Base-by-base conservation (phyloP, 2,797 vertebrate genomes). In the Gymnopithys bicolor region DNA sequence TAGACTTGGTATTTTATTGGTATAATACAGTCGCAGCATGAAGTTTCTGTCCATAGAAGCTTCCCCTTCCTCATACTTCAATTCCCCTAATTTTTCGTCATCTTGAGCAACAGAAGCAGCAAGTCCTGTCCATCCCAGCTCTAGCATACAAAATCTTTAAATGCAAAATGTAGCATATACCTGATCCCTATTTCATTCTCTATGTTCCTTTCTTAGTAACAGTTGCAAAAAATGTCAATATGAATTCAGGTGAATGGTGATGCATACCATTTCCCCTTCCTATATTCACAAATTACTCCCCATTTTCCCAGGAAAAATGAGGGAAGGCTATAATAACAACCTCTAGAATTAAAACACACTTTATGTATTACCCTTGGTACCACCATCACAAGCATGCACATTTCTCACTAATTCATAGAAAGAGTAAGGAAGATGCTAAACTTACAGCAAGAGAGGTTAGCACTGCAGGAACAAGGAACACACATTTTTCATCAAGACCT, bases 211-310 rank as follows among this genome's bases (percentile, higher is more conserved):
- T 74, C 25, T n/a, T 55, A 49, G 21, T 6, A 80, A 24, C 5
- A 2, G 11, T 32, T 48, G 21, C 30, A 64, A 89, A 43, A 86
- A 68, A 46, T 1, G 2, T 18, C 15, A 6, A 2, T 19, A 79
- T 1, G 8, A 48, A 67, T 63, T 19, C 35, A 67, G 18, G 46
- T 14, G 12, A 39, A 58, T 27, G 58, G 13, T 6, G 18, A 59
- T 11, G 2, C 0, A 5, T 25, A 74, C 2, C 6, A 37, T 28
- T 78, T 53, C 27, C 21, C 10, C 27, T 46, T 4, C 1, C 4
- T 10, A 13, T 13, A 43, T 16, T 9, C 32, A 52, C 11, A 66
- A 43, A 60, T 35, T 27, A n/a, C 52, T 55, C 39, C 19, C 17
- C 18, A 21, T 67, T 81, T 91, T 43, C 30, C 12, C 21, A 48